These are phyloP conservation scores for Chelmon rostratus DNA, from an alignment of 2,797 vertebrate genomes.

Conservation along the genomic window DNA sequence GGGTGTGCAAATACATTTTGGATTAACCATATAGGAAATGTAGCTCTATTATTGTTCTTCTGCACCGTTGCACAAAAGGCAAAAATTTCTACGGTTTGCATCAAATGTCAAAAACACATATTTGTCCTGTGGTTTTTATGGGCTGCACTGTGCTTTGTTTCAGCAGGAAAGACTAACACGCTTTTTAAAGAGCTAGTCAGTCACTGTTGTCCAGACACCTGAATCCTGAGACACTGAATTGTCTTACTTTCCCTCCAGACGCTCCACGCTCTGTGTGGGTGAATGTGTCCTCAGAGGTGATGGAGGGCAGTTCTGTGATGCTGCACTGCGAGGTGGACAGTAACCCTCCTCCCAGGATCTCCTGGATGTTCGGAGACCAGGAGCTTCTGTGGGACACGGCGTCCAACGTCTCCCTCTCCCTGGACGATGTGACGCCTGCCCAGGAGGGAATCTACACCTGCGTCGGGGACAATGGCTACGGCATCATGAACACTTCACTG, in stretches of 20 bases:
- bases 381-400: slow-evolving; percentile 88
- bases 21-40: background rate
- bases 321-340: slow-evolving; percentile 93
- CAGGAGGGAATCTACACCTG: slow-evolving; percentile 92
- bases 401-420: slow-evolving; percentile 84
- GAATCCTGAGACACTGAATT: background rate
- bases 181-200: background rate
- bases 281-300: slow-evolving; percentile 90
- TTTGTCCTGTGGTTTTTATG: background rate
- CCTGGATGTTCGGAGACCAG: slow-evolving; percentile 88
- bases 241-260: slow-evolving; percentile 73
- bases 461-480: slow-evolving; percentile 90
- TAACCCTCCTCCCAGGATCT: slow-evolving; percentile 88
- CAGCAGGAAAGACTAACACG: background rate
- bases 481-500: slow-evolving; percentile 90
- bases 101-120: background rate
- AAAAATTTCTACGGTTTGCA: background rate
- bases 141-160: background rate
- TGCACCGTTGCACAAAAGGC: background rate
- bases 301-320: slow-evolving; percentile 89
- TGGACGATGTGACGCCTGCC: slow-evolving; percentile 86
- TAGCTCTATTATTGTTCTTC: background rate
- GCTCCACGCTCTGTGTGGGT: slow-evolving; percentile 90
- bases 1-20: background rate
- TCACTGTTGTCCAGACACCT: background rate